Evolutionary conservation across 2,888 invertebrate species (phyloP).

Genomic region (Tiphia femorata): DNA sequence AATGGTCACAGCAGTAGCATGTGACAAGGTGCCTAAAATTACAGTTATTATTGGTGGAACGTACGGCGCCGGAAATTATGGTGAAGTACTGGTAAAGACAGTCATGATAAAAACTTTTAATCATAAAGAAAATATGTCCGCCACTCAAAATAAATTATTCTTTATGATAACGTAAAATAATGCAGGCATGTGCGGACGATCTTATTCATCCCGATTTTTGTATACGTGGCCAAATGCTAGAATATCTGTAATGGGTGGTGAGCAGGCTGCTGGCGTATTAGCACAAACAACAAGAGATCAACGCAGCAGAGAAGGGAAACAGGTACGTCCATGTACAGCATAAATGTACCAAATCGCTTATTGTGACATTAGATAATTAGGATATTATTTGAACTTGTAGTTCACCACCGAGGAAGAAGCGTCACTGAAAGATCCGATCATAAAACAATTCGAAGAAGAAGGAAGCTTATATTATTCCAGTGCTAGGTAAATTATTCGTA

Average conservation of each 20-base stretch:
- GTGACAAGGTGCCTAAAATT: conserved; percentile 97
- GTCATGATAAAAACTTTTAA: too few relatives aligned
- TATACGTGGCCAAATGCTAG: conserved; percentile 99
- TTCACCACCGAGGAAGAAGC: conserved; percentile 86
- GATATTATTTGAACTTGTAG: conserved; percentile 56
- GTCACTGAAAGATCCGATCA: conserved; percentile 85
- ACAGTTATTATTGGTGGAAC: conserved; percentile 97
- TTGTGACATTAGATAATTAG: neutral
- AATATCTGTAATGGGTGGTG: conserved; percentile 99
- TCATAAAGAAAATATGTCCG: too few relatives aligned
- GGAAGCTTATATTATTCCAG: conserved; percentile 94
- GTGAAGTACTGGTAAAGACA: too few relatives aligned
- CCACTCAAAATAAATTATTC: too few relatives aligned
- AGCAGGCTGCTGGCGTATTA: conserved; percentile 94
- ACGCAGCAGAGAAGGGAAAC: conserved; percentile 78
- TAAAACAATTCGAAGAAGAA: conserved; percentile 91
- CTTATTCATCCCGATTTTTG: conserved; percentile 91
- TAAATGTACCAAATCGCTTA: neutral
- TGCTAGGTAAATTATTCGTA: conserved; percentile 75
- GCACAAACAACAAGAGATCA: conserved; percentile 89
- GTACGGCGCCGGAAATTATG: conserved; percentile 98
- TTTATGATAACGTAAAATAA: too few relatives aligned
- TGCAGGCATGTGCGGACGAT: conserved; percentile 86
- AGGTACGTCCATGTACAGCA: conserved; percentile 46
- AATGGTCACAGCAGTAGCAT: conserved; percentile 98